These are phyloP conservation scores for Acrossocheilus wenchowensis DNA, from an alignment of 2,797 vertebrate genomes.

Conservation along the genomic window DNA sequence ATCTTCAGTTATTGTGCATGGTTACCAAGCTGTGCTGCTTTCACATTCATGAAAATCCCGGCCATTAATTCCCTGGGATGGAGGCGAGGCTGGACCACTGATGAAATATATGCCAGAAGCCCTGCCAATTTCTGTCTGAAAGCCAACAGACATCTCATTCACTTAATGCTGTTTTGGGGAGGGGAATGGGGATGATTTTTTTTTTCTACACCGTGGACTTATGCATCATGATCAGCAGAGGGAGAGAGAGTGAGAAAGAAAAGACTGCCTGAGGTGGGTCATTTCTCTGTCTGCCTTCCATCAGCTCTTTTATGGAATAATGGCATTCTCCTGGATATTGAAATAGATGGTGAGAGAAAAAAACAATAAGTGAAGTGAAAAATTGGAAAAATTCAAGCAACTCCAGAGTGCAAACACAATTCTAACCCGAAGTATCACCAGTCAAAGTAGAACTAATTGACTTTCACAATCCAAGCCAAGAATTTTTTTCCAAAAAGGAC, in stretches of 20 bases:
- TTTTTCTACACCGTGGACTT: conserved; percentile 11
- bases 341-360: conserved; percentile 28
- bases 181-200: conserved; percentile 50
- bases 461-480: not conserved
- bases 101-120: conserved; percentile 78
- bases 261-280: conserved; percentile 49
- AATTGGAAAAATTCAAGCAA: conserved; percentile 14
- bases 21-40: conserved; percentile 76
- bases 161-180: conserved; percentile 61
- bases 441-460: not conserved
- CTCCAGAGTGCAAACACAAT: conserved; percentile 3
- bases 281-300: conserved; percentile 42
- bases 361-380: conserved; percentile 18
- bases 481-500: not conserved
- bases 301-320: conserved; percentile 46
- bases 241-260: conserved; percentile 48
- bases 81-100: conserved; percentile 73
- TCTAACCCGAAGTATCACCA: not conserved
- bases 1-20: conserved; percentile 55
- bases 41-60: conserved; percentile 81
- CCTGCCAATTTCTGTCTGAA: conserved; percentile 78
- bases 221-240: conserved; percentile 37
- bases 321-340: conserved; percentile 33
- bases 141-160: conserved; percentile 74
- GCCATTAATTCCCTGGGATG: conserved; percentile 77